Conservation (phyloP, 1,140 invertebrate genomes). For the Anagrus nilaparvatae region DNA sequence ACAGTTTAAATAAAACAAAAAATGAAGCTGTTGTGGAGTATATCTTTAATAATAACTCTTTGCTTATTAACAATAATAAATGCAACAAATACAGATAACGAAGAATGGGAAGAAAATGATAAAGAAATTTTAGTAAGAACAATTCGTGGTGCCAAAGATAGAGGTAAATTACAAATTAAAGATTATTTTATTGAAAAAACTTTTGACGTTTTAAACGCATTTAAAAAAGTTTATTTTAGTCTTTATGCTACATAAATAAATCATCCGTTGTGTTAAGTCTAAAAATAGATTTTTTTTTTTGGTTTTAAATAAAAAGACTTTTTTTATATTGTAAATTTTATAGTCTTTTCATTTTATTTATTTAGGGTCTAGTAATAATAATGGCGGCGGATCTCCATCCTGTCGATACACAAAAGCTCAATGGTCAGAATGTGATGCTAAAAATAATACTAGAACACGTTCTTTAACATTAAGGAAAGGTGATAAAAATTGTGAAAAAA, state of each 20-base stretch:
- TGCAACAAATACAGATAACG: constrained; percentile 29
- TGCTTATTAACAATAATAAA: constrained; percentile 31
- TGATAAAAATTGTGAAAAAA: constrained; percentile 64
- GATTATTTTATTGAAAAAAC: no score
- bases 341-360: no score
- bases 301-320: no score
- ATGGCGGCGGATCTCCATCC: constrained; percentile 28
- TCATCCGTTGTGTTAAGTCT: no score
- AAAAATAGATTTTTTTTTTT: no score
- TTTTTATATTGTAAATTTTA: no score
- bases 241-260: no score
- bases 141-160: constrained; percentile 63
- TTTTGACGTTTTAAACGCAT: no score
- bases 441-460: constrained; percentile 67
- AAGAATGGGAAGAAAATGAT: constrained; percentile 50
- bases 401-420: constrained; percentile 74
- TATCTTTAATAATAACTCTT: constrained; percentile 31
- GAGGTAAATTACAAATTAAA: no score
- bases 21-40: constrained; percentile 42
- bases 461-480: constrained; percentile 76
- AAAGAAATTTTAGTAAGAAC: constrained; percentile 65
- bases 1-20: constrained; percentile 23
- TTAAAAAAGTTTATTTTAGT: no score
- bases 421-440: constrained; percentile 77
- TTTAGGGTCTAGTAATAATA: constrained; percentile 21